Evolutionary conservation across 1,140 invertebrate species (phyloP).

Genomic region (Bombus huntii): DNA sequence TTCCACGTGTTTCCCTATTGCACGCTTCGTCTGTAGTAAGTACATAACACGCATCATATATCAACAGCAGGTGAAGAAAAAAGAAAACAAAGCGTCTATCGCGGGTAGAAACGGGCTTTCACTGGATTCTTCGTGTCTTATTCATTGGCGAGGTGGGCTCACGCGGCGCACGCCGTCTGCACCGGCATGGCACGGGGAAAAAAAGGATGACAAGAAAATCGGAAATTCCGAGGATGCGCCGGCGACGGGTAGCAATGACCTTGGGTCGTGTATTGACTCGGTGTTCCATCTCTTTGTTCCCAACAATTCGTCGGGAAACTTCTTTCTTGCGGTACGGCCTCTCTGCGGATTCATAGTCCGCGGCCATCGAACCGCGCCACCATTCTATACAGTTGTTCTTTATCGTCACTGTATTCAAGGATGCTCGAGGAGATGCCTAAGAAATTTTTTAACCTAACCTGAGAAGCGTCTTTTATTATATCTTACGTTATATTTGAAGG

Average conservation of each 20-base stretch:
- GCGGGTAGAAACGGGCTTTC: slow-evolving; percentile 5
- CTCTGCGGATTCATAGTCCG: slow-evolving; percentile 24
- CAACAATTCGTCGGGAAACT: slow-evolving; percentile 62
- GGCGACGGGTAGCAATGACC: slow-evolving; percentile 66
- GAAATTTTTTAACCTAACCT: background rate
- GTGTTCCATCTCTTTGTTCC: slow-evolving; percentile 64
- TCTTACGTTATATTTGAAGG: background rate
- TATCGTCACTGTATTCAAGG: background rate
- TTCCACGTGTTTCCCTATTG: background rate
- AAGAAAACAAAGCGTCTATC: slow-evolving; percentile 17
- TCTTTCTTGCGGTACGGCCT: slow-evolving; percentile 34
- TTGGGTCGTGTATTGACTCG: slow-evolving; percentile 69
- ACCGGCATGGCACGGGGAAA: background rate
- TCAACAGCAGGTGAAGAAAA: slow-evolving; percentile 3
- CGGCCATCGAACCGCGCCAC: slow-evolving; percentile 37
- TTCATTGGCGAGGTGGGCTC: slow-evolving; percentile 17
- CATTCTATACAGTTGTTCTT: slow-evolving; percentile 10
- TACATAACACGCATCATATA: background rate
- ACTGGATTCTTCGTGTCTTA: slow-evolving; percentile 41
- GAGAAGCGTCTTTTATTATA: background rate
- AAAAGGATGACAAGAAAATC: slow-evolving; percentile 53
- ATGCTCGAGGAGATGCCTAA: background rate
- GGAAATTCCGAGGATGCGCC: slow-evolving; percentile 53
- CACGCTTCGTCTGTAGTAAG: background rate
- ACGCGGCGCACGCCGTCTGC: slow-evolving; percentile 5